Conservation (phyloP, 92 coral and sea anemone species). For the Umimayanthus chanpuru region DNA sequence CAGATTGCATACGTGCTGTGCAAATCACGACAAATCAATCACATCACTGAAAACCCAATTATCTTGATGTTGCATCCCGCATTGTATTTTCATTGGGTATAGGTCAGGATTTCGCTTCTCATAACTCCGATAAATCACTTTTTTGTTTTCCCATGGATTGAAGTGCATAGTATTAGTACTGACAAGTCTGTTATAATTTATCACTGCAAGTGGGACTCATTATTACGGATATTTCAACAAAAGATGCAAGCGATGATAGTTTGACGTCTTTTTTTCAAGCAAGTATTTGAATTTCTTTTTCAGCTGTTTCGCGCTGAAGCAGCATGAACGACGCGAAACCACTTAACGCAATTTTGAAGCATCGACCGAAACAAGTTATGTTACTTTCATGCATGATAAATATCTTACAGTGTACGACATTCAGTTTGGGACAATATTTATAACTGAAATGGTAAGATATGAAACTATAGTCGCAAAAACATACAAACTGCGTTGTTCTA, state of each 20-base stretch:
- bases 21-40: conserved; percentile 26
- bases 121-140: conserved; percentile 2
- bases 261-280: conserved; percentile 18
- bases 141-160: neutral
- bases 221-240: neutral
- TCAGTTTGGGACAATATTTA: neutral
- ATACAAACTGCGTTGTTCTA: conserved; percentile 19
- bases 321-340: neutral
- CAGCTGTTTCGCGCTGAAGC: conserved; percentile 12
- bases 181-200: neutral
- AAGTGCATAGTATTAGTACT: neutral
- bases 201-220: neutral
- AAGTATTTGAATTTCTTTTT: conserved; percentile 26
- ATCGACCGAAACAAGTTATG: neutral
- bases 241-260: conserved; percentile 23
- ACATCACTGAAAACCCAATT: neutral
- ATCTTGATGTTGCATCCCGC: neutral
- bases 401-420: neutral
- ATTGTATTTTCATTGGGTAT: conserved; percentile 8
- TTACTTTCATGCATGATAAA: neutral
- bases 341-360: neutral
- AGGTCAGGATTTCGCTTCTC: conserved; percentile 9
- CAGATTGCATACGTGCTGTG: conserved; percentile 45
- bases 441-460: neutral
- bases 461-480: neutral